Evolutionary conservation across 2,113 vertebrate species (phyloP).

Genomic region (Aythya baeri): DNA sequence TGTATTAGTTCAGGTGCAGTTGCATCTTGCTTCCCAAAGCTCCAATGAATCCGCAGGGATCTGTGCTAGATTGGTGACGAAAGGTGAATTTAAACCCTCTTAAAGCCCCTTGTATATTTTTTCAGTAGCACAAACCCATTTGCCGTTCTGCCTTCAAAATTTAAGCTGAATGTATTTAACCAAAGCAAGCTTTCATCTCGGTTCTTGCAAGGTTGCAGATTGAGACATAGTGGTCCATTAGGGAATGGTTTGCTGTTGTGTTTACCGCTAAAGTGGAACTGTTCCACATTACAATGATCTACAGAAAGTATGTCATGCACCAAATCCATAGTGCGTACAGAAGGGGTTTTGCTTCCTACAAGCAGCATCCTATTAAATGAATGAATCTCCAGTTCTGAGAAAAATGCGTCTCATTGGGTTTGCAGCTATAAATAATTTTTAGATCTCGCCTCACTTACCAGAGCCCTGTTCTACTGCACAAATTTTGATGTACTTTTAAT

Average conservation of each 20-base stretch:
- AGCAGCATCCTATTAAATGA: neutral
- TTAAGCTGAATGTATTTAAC: neutral
- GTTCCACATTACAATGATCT: constrained; percentile 16
- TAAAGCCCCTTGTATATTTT: neutral
- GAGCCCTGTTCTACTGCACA: neutral
- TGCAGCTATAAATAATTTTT: neutral
- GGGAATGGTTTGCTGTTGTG: constrained; percentile 15
- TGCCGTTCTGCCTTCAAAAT: neutral
- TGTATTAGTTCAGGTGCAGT: neutral
- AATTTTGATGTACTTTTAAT: neutral
- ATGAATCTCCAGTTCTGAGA: neutral
- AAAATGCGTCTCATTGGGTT: neutral
- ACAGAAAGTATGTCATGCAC: neutral
- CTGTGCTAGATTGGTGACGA: neutral
- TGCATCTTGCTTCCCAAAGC: neutral
- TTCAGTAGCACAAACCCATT: neutral
- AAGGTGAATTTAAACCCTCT: neutral
- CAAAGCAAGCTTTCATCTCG: neutral
- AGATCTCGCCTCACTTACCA: neutral
- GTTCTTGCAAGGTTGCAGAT: neutral
- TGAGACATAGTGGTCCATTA: neutral
- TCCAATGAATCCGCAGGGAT: neutral
- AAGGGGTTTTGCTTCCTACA: neutral
- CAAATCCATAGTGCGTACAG: neutral
- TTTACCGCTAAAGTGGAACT: neutral